Base-by-base conservation (phyloP, 2,888 invertebrate genomes). In the Eupithecia dodoneata region DNA sequence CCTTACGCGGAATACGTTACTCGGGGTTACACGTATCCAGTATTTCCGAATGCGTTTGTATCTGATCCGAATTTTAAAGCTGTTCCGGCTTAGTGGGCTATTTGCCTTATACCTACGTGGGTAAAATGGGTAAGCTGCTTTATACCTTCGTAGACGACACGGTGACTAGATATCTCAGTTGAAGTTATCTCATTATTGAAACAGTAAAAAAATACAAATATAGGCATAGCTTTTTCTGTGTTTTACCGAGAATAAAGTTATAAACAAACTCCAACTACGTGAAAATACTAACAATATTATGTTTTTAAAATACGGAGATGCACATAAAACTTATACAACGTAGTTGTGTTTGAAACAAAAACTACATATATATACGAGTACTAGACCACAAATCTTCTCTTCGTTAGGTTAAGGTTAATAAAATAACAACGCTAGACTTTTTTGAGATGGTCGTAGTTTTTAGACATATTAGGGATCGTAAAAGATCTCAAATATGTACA, bases 1-100 rank as follows among this genome's bases (percentile, higher is more conserved):
- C 75, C 52, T 65, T 73, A 73, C 71, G 76, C 69, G n/a, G 74
- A 76, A 72, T 79, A 72, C 74, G 76, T 71, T 63, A 70, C 74
- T 30, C 44, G 63, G 15, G 18, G 30, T 4, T 49, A 30, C 47
- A 73, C 47, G 67, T 52, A 13, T 45, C 42, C 73, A 59, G 71
- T 63, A 75, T 63, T 75, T 74, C 70, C 72, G 49, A 71, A 75
- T 74, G 71, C 45, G 59, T 73, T 76, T 71, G 71, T 66, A 63
- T 52, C 2, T 2, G 52, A n/a, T 4, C 52, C 12, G 15, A 52
- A 52, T 15, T 4, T 52, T 52, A 15, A 15, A 4, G 52, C 4
- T 52, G 52, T 15, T 52, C 2, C 52, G 15, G 15, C 52, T 52
- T 52, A 13, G 4, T 15, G 1, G 52, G 52, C 13, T 9, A 47